Evolutionary conservation across 2,797 vertebrate species (phyloP).

Genomic region (Tapirus indicus): DNA sequence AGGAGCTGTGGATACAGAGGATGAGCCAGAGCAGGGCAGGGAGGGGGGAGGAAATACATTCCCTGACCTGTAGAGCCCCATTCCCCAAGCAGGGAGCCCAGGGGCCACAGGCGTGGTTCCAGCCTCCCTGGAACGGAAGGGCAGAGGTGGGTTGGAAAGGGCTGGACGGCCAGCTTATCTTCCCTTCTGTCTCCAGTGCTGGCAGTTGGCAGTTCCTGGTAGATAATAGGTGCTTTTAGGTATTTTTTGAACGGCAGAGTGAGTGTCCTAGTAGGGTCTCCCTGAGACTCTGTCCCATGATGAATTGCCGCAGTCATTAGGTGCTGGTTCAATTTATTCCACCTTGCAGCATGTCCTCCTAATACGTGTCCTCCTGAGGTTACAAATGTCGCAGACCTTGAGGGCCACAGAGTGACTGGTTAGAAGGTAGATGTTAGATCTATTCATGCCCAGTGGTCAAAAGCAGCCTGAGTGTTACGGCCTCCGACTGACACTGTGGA

Average conservation of each 20-base stretch:
- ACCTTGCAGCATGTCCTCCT: neutral
- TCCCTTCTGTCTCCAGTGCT: neutral
- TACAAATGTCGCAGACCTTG: neutral
- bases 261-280: rapidly evolving
- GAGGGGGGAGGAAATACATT: neutral
- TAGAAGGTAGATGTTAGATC: rapidly evolving
- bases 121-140: too few relatives aligned
- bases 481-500: rapidly evolving
- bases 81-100: rapidly evolving
- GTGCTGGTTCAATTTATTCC: rapidly evolving
- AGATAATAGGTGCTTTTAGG: rapidly evolving
- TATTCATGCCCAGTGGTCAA: rapidly evolving
- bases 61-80: rapidly evolving
- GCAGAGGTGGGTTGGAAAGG: neutral
- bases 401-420: neutral
- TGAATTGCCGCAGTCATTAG: rapidly evolving
- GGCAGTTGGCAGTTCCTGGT: neutral
- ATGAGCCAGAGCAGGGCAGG: neutral
- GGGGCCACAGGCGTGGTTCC: neutral
- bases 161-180: rapidly evolving
- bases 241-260: too few relatives aligned
- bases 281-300: neutral
- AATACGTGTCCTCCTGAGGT: rapidly evolving
- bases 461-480: neutral
- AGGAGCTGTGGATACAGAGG: neutral